Evolutionary conservation across 2,113 vertebrate genomes (phyloP).

Genomic region (Nothocercus julius): DNA sequence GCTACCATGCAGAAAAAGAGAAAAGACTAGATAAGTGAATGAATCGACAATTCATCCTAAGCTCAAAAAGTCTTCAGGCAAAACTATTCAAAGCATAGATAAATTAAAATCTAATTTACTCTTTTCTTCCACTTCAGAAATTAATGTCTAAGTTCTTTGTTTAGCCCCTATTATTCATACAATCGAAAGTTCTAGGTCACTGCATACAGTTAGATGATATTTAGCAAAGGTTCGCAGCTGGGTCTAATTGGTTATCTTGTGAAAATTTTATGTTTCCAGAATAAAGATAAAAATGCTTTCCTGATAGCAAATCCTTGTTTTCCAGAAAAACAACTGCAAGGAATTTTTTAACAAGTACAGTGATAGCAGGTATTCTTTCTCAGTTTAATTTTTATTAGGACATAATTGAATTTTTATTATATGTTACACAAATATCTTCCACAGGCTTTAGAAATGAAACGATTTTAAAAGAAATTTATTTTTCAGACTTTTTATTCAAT

Average conservation of each 20-base stretch:
- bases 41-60: conserved; percentile 52
- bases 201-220: conserved; percentile 1
- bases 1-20: background rate
- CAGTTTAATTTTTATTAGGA: background rate
- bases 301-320: background rate
- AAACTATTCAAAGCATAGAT: conserved; percentile 40
- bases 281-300: background rate
- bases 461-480: background rate
- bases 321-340: background rate
- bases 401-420: background rate
- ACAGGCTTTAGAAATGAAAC: background rate
- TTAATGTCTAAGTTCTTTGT: conserved; percentile 40
- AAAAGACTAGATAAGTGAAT: conserved; percentile 28
- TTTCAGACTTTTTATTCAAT: background rate
- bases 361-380: background rate
- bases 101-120: conserved; percentile 60
- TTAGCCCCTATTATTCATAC: conserved; percentile 32
- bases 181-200: conserved; percentile 26
- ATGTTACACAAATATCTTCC: background rate
- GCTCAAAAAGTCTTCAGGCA: conserved; percentile 34
- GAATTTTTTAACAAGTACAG: background rate
- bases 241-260: conserved; percentile 33
- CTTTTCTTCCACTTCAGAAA: conserved; percentile 48
- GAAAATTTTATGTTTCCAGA: background rate
- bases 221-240: background rate